Percentiles rank a stretch among this genome's conserved stretches.
phyloP scores from a whole-genome alignment of 2,888 invertebrate genomes.

The Agriopis aurantiaria region DNA sequence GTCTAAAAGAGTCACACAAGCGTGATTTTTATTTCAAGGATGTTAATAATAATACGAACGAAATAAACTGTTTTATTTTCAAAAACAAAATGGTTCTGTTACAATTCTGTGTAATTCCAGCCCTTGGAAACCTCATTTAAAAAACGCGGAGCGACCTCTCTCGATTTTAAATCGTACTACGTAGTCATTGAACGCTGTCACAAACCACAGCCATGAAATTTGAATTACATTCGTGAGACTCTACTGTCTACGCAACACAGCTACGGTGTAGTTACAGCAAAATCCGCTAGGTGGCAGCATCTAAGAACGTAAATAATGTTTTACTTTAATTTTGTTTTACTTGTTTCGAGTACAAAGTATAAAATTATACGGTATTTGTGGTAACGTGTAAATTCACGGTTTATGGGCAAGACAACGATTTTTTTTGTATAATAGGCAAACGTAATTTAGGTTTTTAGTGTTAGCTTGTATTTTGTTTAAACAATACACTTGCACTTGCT shows the following conservation, averaged over 20 bases:
- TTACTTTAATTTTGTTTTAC: neutral
- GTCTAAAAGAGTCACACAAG: too few species aligned
- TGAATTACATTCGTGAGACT: conserved; percentile 11
- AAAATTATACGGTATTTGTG: too few species aligned
- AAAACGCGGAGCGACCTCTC: conserved; percentile 57
- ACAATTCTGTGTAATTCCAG: neutral
- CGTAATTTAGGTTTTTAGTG: too few species aligned
- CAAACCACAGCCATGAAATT: conserved; percentile 11
- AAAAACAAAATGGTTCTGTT: neutral
- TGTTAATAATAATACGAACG: too few species aligned
- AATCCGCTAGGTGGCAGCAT: conserved; percentile 39
- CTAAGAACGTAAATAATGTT: neutral
- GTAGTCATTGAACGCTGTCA: conserved; percentile 1
- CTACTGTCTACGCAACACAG: conserved; percentile 10
- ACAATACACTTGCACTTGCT: too few species aligned
- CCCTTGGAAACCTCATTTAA: neutral
- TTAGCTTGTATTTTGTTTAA: too few species aligned
- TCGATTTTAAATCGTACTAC: conserved; percentile 38
- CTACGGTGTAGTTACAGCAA: conserved; percentile 27
- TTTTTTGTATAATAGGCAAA: too few species aligned
- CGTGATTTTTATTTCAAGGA: too few species aligned
- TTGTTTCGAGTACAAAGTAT: too few species aligned
- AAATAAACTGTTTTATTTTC: neutral
- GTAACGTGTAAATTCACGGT: too few species aligned
- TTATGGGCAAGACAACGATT: too few species aligned